Base-by-base conservation (phyloP, 2,797 vertebrate genomes). In the Adelosebastes latens region DNA sequence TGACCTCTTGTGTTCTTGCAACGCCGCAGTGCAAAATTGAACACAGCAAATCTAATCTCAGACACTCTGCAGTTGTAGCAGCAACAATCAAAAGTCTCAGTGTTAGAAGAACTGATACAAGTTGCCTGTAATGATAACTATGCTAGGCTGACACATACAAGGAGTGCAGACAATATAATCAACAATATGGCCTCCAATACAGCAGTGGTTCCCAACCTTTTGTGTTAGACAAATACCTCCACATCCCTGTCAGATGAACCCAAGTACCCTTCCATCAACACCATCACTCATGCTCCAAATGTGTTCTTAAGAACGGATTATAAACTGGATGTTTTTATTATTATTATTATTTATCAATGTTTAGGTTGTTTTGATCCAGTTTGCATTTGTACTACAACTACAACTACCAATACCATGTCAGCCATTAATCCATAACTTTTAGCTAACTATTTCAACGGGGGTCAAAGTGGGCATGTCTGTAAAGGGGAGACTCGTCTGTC, bases 401-500 rank as follows among this genome's bases (percentile, higher is more conserved):
- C n/a, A 18, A 36, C 20, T 5, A 52, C 42, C 12, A 52, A 7
- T 42, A 55, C 11, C 13, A 36, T 31, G 36, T 25, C 3, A 32
- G 13, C 12, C 9, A 4, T 22, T 27, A 11, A 18, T 42, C 8
- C 29, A 55, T 32, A 16, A 53, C 27, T 31, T 67, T 49, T 1
- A 65, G 24, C 16, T 18, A 49, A 29, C 8, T 16, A 3, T 55
- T 34, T 68, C 42, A 46, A 18, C 16, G 3, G 42, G n/a, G n/a
- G n/a, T n/a, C n/a, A n/a, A 42, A 42, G 39, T 42, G 14, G 14
- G 0, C 14, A 42, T 16, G 39, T 42, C 39, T 42, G 39, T 16
- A 0, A 42, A 42, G 39, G 39, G 39, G 39, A 46, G 39, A 46
- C 39, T 46, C 0, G 39, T 46, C 0, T 0, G 14, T 46, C 0